Base-by-base conservation (phyloP, 1,140 invertebrate species). In the Pemphigus obesinymphae region DNA sequence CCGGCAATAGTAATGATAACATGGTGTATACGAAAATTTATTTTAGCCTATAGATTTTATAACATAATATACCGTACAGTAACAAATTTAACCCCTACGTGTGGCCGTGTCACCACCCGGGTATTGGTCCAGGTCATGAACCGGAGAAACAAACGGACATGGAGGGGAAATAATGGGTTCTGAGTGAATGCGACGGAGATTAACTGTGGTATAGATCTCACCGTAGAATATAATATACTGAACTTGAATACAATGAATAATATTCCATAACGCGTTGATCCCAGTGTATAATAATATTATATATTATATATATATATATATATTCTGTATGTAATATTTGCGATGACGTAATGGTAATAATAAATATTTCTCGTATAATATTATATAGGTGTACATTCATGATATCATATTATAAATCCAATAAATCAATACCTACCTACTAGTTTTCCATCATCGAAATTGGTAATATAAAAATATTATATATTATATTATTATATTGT, bases 301-400 rank as follows among this genome's bases (percentile, higher is more conserved):
- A 20, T 34, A 29, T 63, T 40, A 20, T 45, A 26, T 17, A 70
- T 70, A 23, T 70, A 58, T 45, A 7, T 11, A 45, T 45, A 53
- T 53, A 53, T 53, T 1, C n/a, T 20, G 20, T n/a, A 23, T 66
- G 20, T 70, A 70, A 70, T 70, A 70, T 70, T 70, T 26, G 37
- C 11, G 66, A 70, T 70, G 66, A 70, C 68, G 68, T 70, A 70
- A 70, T 70, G 43, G 40, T 66, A 55, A 66, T 66, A 66, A 66
- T n/a, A 66, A 34, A 66, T 37, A 37, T 3, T 34, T n/a, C 8
- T 34, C n/a, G 17, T 66, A 66, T n/a, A n/a, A n/a, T n/a, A n/a
- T n/a, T n/a, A n/a, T n/a, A n/a, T n/a, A n/a, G n/a, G n/a, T n/a
- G n/a, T 11, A 34, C 6, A 66, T 66, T 66, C n/a, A n/a, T 34